A percentile compares a stretch with the other conserved stretches of the same genome.
These are phyloP conservation scores for Nesometra sesokonis DNA, from an alignment of 35 echinoderm and acorn worm species.

Conservation along the genomic window DNA sequence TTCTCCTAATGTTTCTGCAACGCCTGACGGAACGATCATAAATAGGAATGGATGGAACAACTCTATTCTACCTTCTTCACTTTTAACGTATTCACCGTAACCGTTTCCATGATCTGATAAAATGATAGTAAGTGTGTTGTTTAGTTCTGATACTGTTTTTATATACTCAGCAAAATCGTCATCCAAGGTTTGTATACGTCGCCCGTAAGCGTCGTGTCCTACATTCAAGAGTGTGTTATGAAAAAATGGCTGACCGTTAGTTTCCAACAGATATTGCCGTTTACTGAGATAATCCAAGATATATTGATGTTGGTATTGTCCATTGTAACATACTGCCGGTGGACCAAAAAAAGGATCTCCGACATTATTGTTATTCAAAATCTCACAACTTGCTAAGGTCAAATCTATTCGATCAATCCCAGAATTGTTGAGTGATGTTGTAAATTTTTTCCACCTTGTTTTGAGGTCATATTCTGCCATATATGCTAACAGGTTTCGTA, in stretches of 20 bases:
- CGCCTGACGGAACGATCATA: constrained; percentile 37
- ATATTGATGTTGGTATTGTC: constrained; percentile 60
- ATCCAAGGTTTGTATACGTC: constrained; percentile 53
- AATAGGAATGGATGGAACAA: constrained; percentile 69
- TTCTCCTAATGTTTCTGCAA: constrained; percentile 19
- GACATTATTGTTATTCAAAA: constrained; percentile 45
- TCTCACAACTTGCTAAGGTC: constrained; percentile 65
- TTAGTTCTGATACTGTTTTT: constrained; percentile 17
- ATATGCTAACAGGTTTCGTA: constrained; percentile 49
- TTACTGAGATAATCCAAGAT: constrained; percentile 57
- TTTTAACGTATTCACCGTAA: constrained; percentile 42
- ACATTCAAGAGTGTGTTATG: constrained; percentile 49
- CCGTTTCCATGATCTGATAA: constrained; percentile 84
- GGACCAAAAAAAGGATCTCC: constrained; percentile 61
- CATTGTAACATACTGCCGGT: constrained; percentile 59
- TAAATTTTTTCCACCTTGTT: constrained; percentile 60
- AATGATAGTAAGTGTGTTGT: constrained; percentile 63
- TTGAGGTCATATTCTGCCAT: constrained; percentile 5
- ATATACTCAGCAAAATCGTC: constrained; percentile 50
- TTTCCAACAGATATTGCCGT: constrained; percentile 16
- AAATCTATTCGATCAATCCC: constrained; percentile 49
- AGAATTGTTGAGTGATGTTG: constrained; percentile 14
- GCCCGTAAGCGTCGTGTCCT: constrained; percentile 58
- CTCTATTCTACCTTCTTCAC: constrained; percentile 54
- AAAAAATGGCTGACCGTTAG: constrained; percentile 39